Conservation (phyloP, 1,140 invertebrate genomes). For the Brachionus rubens region DNA sequence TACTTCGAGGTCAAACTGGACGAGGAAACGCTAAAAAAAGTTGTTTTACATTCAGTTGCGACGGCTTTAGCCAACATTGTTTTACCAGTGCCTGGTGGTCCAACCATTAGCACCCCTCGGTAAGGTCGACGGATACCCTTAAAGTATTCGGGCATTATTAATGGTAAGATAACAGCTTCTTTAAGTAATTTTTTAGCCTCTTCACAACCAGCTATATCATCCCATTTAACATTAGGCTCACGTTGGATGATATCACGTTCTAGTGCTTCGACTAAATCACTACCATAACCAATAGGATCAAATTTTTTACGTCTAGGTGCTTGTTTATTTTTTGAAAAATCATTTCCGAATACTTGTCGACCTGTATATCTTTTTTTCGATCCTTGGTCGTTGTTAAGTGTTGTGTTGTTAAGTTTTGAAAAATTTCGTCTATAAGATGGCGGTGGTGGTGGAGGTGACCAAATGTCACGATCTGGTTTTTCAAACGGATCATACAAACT, state of each 20-base stretch:
- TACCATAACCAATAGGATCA: slow-evolving; percentile 81
- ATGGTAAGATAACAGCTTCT: slow-evolving; percentile 95
- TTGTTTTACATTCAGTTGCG: slow-evolving; percentile 96
- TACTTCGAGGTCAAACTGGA: slow-evolving; percentile 96
- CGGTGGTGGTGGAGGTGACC: too few species aligned
- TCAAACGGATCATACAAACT: too few species aligned
- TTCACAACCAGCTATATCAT: slow-evolving; percentile 90
- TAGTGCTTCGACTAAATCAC: slow-evolving; percentile 87
- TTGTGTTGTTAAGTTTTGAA: too few species aligned
- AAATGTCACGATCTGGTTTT: too few species aligned
- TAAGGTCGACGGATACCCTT: slow-evolving; percentile 87
- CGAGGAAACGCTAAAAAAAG: slow-evolving; percentile 97
- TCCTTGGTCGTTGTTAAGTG: too few species aligned
- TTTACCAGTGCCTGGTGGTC: slow-evolving; percentile 97
- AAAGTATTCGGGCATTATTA: slow-evolving; percentile 97
- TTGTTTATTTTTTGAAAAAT: too few species aligned
- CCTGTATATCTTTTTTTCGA: too few species aligned
- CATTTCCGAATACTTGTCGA: too few species aligned
- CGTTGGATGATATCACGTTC: slow-evolving; percentile 96
- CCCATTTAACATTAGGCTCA: slow-evolving; percentile 91
- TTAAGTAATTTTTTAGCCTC: slow-evolving; percentile 91
- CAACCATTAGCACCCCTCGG: slow-evolving; percentile 95
- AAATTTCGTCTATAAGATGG: too few species aligned
- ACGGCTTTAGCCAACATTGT: slow-evolving; percentile 98
- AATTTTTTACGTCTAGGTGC: too few species aligned